Evolutionary conservation across 2,113 vertebrate genomes (phyloP).

Genomic region (Tautogolabrus adspersus): DNA sequence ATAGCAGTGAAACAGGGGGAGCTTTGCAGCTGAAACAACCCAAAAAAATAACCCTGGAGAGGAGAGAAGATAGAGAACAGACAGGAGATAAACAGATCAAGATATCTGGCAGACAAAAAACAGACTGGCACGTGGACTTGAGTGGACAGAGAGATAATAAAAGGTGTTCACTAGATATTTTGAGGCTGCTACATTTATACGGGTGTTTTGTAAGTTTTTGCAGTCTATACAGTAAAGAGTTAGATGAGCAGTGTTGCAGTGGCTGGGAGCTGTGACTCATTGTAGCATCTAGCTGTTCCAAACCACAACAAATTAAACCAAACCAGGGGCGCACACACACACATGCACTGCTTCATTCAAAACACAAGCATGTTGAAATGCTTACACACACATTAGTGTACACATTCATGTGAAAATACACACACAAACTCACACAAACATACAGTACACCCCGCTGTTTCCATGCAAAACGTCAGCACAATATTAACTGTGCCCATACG

Average conservation of each 20-base stretch:
- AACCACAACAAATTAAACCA: conserved; percentile 66
- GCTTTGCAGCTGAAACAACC: neutral
- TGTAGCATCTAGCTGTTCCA: conserved; percentile 49
- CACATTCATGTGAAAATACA: conserved; percentile 11
- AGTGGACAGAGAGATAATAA: conserved; percentile 30
- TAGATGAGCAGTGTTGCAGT: conserved; percentile 22
- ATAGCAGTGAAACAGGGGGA: conserved; percentile 1
- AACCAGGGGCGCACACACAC: conserved; percentile 44
- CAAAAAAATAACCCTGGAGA: conserved; percentile 17
- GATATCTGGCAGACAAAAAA: conserved; percentile 23
- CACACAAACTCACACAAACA: conserved; percentile 12
- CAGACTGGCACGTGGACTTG: conserved; percentile 13
- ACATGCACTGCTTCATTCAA: conserved; percentile 23
- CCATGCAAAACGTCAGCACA: conserved; percentile 32
- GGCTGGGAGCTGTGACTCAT: conserved; percentile 79
- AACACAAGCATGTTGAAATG: conserved; percentile 33
- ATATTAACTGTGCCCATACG: conserved; percentile 43
- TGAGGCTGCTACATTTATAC: neutral
- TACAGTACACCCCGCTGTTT: conserved; percentile 24
- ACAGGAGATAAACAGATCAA: conserved; percentile 39
- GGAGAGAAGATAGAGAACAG: conserved; percentile 17
- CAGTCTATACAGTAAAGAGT: conserved; percentile 4
- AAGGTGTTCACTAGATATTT: neutral
- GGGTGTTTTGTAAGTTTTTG: conserved; percentile 28
- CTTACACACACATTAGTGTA: neutral